These are phyloP conservation scores for Sinotaia quadrata DNA, from an alignment of 2,888 invertebrate genomes.

Conservation along the genomic window DNA sequence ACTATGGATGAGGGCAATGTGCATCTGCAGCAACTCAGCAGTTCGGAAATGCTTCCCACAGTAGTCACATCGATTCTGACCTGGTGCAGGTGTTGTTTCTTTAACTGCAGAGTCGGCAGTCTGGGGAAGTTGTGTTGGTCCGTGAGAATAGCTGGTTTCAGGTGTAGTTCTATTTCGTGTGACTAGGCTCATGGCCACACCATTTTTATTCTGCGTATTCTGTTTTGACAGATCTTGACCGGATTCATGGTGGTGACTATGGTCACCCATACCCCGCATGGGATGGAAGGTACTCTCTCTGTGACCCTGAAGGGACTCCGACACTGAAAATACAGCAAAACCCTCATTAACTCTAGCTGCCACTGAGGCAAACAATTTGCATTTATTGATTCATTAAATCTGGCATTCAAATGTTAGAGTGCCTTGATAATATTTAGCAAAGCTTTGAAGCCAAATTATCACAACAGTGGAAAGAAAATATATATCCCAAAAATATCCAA, in stretches of 20 bases:
- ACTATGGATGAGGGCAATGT: constrained; percentile 23
- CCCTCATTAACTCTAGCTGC: constrained; percentile 25
- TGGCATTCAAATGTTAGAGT: not conserved
- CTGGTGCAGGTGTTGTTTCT: not conserved
- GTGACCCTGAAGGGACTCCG: constrained; percentile 12
- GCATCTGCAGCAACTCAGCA: constrained; percentile 19
- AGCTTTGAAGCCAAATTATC: constrained; percentile 11
- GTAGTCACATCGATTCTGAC: constrained; percentile 22
- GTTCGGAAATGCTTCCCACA: constrained; percentile 23
- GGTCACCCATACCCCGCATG: constrained; percentile 9
- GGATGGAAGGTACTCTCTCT: constrained; percentile 21
- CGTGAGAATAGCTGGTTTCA: constrained; percentile 20
- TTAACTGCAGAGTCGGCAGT: constrained; percentile 12
- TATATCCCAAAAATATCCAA: too few relatives aligned
- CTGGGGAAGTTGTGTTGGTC: constrained; percentile 26
- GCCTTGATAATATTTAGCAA: not conserved
- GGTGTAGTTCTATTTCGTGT: constrained; percentile 15
- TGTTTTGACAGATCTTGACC: constrained; percentile 22
- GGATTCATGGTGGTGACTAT: not conserved
- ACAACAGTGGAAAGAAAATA: constrained; percentile 24
- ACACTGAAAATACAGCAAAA: constrained; percentile 32
- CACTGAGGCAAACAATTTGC: constrained; percentile 7
- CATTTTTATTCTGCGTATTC: constrained; percentile 21
- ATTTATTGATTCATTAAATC: too few relatives aligned
- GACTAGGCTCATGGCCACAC: constrained; percentile 29